Conservation (phyloP, 2,888 invertebrate species). For the Drepanosiphum platanoidis region DNA sequence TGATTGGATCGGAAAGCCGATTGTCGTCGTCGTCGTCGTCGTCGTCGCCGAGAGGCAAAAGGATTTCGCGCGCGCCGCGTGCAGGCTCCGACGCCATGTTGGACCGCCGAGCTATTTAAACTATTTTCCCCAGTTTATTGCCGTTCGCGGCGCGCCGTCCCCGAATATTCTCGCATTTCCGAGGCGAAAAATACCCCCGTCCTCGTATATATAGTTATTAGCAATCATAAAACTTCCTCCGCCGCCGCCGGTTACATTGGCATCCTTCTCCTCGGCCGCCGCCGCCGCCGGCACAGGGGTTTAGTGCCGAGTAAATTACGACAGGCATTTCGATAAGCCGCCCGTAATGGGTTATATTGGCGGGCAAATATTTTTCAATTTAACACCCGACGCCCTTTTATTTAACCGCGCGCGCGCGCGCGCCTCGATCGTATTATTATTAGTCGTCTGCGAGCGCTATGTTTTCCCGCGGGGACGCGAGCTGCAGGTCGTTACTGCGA, state of each 20-base stretch:
- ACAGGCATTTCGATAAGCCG: conserved; percentile 59
- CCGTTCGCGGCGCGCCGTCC: conserved; percentile 16
- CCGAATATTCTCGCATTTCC: not conserved
- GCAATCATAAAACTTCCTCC: conserved; percentile 32
- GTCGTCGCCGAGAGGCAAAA: not conserved
- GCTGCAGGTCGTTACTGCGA: too few species aligned
- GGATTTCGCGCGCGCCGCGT: not conserved
- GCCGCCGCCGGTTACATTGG: not conserved
- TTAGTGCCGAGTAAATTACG: conserved; percentile 54
- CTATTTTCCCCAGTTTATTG: conserved; percentile 37
- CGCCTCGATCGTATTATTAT: not conserved
- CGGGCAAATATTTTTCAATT: conserved; percentile 61
- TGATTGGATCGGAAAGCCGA: conserved; percentile 29
- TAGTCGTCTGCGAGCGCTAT: not conserved
- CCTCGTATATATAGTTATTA: too few species aligned
- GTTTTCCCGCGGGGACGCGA: too few species aligned
- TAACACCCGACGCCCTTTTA: conserved; percentile 51
- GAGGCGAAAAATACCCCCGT: conserved; percentile 5
- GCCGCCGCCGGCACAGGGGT: not conserved
- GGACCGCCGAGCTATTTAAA: conserved; percentile 49
- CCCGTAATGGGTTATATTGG: conserved; percentile 59
- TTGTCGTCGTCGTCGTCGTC: not conserved
- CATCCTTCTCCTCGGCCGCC: not conserved
- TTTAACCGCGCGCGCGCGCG: too few species aligned
- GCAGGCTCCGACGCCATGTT: conserved; percentile 9